Evolutionary conservation across 2,888 invertebrate genomes (phyloP).

Genomic region (Malachius bipustulatus): DNA sequence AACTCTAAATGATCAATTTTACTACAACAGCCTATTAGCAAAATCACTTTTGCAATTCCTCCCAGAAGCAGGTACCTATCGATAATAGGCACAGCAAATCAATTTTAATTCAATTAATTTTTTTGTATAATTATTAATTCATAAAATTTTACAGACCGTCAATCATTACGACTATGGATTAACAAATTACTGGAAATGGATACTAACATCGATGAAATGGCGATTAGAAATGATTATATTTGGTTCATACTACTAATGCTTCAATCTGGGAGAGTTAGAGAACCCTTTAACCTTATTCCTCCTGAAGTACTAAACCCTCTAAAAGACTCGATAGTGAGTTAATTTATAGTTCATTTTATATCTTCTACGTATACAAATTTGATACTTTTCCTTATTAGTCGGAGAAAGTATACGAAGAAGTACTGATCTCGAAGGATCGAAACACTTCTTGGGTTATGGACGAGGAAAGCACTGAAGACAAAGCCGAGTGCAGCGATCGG

Average conservation of each 20-base stretch:
- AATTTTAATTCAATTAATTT: not conserved
- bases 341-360: conserved; percentile 4
- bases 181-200: conserved; percentile 31
- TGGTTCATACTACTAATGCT: conserved; percentile 37
- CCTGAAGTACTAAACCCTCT: conserved; percentile 30
- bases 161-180: conserved; percentile 32
- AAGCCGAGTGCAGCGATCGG: not conserved
- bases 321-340: conserved; percentile 31
- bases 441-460: not conserved
- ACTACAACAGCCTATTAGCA: conserved; percentile 37
- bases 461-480: not conserved
- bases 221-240: conserved; percentile 36
- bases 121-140: conserved; percentile 1
- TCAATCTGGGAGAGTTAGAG: conserved; percentile 34
- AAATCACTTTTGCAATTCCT: conserved; percentile 35
- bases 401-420: conserved; percentile 19
- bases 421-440: conserved; percentile 19
- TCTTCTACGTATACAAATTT: not conserved
- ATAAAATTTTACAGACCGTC: conserved; percentile 23
- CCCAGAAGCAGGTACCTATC: conserved; percentile 19
- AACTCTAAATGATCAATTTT: conserved; percentile 32
- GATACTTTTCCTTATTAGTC: conserved; percentile 14
- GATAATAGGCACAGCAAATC: not conserved
- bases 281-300: conserved; percentile 33
- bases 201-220: conserved; percentile 27